Conservation (phyloP, 1,140 invertebrate genomes). For the Brachionus manjavacas region DNA sequence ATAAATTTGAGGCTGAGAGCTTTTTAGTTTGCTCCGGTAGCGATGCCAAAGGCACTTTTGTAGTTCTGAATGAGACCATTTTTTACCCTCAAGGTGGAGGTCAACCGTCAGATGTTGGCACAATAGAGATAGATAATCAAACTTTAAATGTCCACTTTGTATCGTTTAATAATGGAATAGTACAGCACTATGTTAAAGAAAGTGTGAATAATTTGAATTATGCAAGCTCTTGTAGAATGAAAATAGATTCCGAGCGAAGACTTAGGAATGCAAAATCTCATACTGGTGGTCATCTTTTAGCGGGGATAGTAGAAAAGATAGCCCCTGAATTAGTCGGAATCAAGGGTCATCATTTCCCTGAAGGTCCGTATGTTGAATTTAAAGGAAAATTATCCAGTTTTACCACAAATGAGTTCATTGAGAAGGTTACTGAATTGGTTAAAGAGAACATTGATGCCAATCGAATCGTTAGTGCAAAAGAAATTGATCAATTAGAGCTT, state of each 20-base stretch:
- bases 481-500: not conserved
- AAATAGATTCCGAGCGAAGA: not conserved
- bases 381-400: not conserved
- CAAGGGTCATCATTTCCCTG: not conserved
- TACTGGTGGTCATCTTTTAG: not conserved
- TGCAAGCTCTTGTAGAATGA: not conserved
- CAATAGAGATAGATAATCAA: not conserved
- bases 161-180: not conserved
- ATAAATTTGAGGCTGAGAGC: not conserved
- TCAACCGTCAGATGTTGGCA: not conserved
- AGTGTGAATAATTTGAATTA: not conserved
- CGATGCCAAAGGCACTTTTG: not conserved
- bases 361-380: not conserved
- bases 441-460: not conserved
- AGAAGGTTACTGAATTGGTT: not conserved
- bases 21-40: not conserved
- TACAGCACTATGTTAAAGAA: not conserved
- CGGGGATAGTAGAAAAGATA: not conserved
- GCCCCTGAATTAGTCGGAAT: not conserved
- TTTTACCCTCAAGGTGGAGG: not conserved
- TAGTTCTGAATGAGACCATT: not conserved
- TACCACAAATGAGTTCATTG: not conserved
- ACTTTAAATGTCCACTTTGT: not conserved
- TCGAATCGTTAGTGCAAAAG: not conserved
- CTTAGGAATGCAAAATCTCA: not conserved